A percentile compares a stretch with the other conserved stretches of the same genome.
Conservation (phyloP, 2,113 vertebrate species). For the Passer domesticus region DNA sequence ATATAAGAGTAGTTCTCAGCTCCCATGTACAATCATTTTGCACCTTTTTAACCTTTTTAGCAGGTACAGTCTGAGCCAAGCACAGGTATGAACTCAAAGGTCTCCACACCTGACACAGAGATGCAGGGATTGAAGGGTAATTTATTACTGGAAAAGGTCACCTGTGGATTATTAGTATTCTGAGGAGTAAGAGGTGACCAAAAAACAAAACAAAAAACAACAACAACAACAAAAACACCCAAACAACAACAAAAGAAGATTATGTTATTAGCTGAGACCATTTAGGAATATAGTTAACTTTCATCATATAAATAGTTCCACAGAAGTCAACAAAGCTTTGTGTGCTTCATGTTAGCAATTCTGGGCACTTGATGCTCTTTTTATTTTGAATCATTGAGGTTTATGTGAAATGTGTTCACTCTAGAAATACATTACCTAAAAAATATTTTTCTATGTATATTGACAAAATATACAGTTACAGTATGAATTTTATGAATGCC, state of each 20-base stretch:
- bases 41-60: neutral
- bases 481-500: neutral
- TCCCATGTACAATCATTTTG: accelerated
- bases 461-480: neutral
- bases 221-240: neutral
- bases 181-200: neutral
- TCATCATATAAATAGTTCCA: neutral
- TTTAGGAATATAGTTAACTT: neutral
- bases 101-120: neutral
- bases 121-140: neutral
- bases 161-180: neutral
- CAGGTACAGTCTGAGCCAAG: neutral
- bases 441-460: constrained; percentile 16
- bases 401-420: neutral
- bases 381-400: neutral
- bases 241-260: too few relatives aligned
- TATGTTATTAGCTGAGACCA: neutral
- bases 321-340: neutral
- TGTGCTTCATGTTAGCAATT: neutral
- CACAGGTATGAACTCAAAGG: accelerated
- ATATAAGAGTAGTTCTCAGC: neutral
- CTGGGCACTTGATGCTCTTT: neutral
- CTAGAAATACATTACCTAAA: neutral
- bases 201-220: neutral
- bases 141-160: neutral